These are phyloP conservation scores for Thamnophis elegans DNA, from an alignment of 2,797 vertebrate genomes.

Conservation along the genomic window DNA sequence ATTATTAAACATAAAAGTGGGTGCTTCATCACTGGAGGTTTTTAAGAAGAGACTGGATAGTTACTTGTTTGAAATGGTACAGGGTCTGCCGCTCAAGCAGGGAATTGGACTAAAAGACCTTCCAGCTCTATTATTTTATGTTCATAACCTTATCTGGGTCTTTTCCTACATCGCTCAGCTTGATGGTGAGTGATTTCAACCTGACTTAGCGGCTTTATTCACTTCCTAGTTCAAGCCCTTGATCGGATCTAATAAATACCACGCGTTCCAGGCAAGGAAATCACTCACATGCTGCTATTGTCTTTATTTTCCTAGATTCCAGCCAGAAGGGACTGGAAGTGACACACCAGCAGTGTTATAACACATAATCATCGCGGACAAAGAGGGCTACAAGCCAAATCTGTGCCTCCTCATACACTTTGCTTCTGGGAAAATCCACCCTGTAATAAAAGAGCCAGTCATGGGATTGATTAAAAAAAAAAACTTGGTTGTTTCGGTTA, in stretches of 20 bases:
- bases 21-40: too few relatives aligned
- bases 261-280: not conserved
- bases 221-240: not conserved
- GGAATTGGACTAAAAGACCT: too few relatives aligned
- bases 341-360: not conserved
- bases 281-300: slow-evolving; percentile 25
- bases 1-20: too few relatives aligned
- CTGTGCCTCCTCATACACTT: not conserved
- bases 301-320: not conserved
- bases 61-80: too few relatives aligned
- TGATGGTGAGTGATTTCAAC: not conserved
- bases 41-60: not conserved
- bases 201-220: not conserved
- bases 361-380: not conserved
- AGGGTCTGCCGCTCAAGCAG: too few relatives aligned
- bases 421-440: not conserved
- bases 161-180: not conserved
- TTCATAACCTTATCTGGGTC: not conserved
- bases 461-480: not conserved
- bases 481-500: not conserved
- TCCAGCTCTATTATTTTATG: not conserved
- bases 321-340: not conserved
- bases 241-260: not conserved
- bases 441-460: not conserved
- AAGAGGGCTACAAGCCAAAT: slow-evolving; percentile 1